Percentiles rank a stretch among this genome's conserved stretches.
These are phyloP conservation scores for Pterocles burchelli DNA, from an alignment of 2,113 vertebrate species.

Conservation along the genomic window DNA sequence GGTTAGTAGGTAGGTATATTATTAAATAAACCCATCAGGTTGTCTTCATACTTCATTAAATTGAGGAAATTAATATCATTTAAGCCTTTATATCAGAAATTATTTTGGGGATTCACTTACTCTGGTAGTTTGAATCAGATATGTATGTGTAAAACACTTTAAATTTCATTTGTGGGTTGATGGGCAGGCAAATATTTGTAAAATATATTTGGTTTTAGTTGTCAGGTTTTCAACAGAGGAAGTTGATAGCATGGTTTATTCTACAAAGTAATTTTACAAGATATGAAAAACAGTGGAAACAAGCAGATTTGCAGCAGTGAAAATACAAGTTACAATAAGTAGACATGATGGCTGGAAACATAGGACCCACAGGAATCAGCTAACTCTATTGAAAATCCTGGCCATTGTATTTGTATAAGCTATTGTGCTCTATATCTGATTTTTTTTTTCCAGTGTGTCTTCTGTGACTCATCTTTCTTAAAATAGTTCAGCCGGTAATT, in stretches of 20 bases:
- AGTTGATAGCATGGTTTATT: background rate
- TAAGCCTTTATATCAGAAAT: background rate
- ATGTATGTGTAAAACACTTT: background rate
- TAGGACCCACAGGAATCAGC: background rate
- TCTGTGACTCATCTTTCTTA: slow-evolving; percentile 21
- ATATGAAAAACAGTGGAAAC: background rate
- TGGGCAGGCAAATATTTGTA: background rate
- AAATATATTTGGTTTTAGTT: background rate
- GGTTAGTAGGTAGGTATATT: background rate
- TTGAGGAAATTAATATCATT: background rate
- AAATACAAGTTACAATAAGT: background rate
- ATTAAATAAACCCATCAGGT: background rate
- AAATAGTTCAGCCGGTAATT: slow-evolving; percentile 29
- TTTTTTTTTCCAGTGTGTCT: background rate
- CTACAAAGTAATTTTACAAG: background rate
- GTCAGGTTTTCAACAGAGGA: background rate
- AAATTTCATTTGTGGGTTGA: background rate
- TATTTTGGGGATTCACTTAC: background rate
- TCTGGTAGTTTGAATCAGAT: background rate
- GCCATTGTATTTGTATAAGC: background rate
- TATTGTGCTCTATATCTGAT: background rate
- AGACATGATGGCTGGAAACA: background rate
- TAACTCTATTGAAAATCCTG: background rate
- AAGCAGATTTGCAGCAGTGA: background rate
- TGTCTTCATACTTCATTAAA: background rate